Evolutionary conservation across 2,113 vertebrate genomes (phyloP).

Genomic region (Mystacornis crossleyi): DNA sequence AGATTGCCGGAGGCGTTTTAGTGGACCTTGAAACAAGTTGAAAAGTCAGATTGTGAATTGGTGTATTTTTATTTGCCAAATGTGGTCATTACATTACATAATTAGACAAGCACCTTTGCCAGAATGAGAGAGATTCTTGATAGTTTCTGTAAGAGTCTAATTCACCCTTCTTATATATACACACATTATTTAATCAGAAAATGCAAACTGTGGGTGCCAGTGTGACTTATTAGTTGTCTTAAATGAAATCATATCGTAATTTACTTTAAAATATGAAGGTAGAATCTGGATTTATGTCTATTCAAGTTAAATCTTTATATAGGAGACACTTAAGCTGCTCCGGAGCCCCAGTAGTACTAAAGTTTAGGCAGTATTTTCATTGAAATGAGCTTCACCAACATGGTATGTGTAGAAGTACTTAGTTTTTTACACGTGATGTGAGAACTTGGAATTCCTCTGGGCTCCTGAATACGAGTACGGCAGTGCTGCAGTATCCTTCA

Average conservation of each 20-base stretch:
- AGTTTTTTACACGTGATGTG: fast-evolving
- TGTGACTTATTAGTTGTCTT: background rate
- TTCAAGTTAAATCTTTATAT: background rate
- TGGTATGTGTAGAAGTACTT: background rate
- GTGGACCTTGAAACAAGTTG: background rate
- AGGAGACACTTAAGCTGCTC: background rate
- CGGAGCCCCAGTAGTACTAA: background rate
- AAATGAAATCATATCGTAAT: fast-evolving
- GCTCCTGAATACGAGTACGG: background rate
- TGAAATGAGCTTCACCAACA: background rate
- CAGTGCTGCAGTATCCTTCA: background rate
- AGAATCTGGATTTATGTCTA: background rate
- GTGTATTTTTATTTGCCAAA: background rate
- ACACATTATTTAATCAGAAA: background rate
- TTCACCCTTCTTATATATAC: background rate
- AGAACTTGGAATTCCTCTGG: background rate
- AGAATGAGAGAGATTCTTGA: background rate
- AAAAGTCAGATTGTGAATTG: background rate
- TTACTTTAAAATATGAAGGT: background rate
- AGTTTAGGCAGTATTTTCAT: background rate
- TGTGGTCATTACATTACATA: background rate
- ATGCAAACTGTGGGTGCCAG: background rate
- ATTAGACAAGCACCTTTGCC: background rate
- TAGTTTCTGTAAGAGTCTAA: background rate
- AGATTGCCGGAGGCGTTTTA: background rate